Evolutionary conservation across 1,140 invertebrate genomes (phyloP).

Genomic region (Drosophila kikkawai): DNA sequence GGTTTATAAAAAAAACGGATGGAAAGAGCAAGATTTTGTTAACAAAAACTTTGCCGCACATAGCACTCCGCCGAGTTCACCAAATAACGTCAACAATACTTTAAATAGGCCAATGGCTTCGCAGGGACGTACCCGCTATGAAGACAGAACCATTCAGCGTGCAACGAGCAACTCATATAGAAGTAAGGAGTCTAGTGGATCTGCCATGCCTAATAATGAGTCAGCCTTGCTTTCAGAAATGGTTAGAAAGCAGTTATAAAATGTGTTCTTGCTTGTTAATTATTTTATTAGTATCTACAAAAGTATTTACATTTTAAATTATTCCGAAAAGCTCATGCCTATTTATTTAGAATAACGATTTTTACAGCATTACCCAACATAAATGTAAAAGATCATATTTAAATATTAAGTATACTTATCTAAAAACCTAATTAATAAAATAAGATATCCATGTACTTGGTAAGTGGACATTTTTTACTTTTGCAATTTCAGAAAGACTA

Average conservation of each 20-base stretch:
- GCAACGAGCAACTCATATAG: conserved; percentile 63
- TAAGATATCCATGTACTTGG: conserved; percentile 42
- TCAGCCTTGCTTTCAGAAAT: conserved; percentile 72
- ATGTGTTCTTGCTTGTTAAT: conserved; percentile 65
- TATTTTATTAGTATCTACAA: conserved; percentile 60
- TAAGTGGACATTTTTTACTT: not conserved
- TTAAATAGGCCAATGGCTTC: conserved; percentile 97
- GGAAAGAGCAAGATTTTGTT: conserved; percentile 97
- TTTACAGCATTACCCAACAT: conserved; percentile 45
- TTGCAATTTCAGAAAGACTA: not conserved
- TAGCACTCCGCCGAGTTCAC: conserved; percentile 89
- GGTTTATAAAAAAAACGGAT: conserved; percentile 98
- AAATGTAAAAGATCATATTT: conserved; percentile 46
- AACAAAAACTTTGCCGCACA: conserved; percentile 86
- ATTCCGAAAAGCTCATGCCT: conserved; percentile 29
- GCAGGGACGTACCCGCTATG: conserved; percentile 96
- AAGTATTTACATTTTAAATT: conserved; percentile 51
- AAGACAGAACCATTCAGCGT: conserved; percentile 94
- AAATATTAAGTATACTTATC: conserved; percentile 35
- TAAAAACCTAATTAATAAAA: conserved; percentile 46
- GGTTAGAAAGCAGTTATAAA: conserved; percentile 81
- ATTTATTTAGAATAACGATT: conserved; percentile 25
- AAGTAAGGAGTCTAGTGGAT: conserved; percentile 56
- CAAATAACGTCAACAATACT: conserved; percentile 96
- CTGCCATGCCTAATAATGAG: conserved; percentile 69